These are phyloP conservation scores for Formica selysi DNA, from an alignment of 1,140 invertebrate genomes.

Conservation along the genomic window DNA sequence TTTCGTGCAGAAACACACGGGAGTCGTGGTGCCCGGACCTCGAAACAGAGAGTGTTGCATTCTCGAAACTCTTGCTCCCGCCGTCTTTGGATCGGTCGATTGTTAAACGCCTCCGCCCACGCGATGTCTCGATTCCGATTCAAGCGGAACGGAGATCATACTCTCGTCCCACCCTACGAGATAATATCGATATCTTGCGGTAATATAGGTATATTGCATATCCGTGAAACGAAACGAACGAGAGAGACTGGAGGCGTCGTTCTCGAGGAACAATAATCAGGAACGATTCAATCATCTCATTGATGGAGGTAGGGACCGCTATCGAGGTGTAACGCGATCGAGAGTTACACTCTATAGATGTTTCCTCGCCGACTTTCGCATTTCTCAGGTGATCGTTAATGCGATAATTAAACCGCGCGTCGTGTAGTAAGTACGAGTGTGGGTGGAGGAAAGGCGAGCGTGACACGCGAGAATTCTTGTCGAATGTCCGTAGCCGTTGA, in stretches of 20 bases:
- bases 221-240: background rate
- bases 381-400: constrained; percentile 13
- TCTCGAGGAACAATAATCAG: background rate
- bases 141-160: background rate
- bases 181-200: background rate
- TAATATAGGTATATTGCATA: background rate
- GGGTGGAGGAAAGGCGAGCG: constrained; percentile 33
- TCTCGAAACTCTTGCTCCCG: background rate
- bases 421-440: background rate
- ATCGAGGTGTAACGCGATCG: background rate
- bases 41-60: background rate
- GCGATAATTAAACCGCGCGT: background rate
- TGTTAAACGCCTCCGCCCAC: constrained; percentile 32
- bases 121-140: constrained; percentile 14
- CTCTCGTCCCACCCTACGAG: constrained; percentile 1
- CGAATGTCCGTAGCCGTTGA: constrained; percentile 35
- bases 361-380: constrained; percentile 28
- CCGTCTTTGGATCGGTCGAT: constrained; percentile 2
- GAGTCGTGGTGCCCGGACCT: background rate
- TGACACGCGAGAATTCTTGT: constrained; percentile 23
- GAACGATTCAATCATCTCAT: background rate
- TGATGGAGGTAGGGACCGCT: background rate
- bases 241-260: background rate
- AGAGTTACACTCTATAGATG: background rate
- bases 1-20: background rate